A percentile compares a stretch with the other conserved stretches of the same genome.
Conservation (phyloP, 2,888 invertebrate species). For the Hoplodrina ambigua region DNA sequence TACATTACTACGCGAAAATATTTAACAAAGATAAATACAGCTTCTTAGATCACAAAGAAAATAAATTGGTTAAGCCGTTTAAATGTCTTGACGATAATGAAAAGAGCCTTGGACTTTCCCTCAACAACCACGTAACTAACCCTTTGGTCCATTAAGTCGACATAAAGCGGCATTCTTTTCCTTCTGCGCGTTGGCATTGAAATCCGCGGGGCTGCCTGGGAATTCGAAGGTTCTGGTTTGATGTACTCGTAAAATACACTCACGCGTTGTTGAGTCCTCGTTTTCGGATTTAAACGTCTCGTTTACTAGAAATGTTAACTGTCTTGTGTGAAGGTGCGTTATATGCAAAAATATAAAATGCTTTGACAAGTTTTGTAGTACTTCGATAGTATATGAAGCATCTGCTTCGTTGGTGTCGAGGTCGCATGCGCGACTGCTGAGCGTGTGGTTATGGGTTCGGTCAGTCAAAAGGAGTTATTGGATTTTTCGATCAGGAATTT, state of each 20-base stretch:
- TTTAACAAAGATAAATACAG: conserved; percentile 28
- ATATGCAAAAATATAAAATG: no score
- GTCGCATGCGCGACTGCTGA: no score
- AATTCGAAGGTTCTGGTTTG: conserved; percentile 39
- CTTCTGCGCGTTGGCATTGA: conserved; percentile 55
- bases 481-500: no score
- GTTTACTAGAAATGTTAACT: conserved; percentile 18
- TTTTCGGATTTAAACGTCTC: conserved; percentile 15
- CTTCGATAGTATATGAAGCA: no score
- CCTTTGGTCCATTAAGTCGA: conserved; percentile 60
- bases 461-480: no score
- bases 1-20: conserved; percentile 10
- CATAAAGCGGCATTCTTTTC: conserved; percentile 51
- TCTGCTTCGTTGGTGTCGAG: no score
- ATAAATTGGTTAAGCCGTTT: conserved; percentile 27
- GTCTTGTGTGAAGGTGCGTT: neutral
- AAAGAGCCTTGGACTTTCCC: conserved; percentile 34
- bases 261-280: conserved; percentile 33
- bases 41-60: conserved; percentile 17
- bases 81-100: conserved; percentile 31
- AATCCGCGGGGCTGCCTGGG: conserved; percentile 25
- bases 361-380: no score
- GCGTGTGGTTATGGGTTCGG: no score
- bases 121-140: conserved; percentile 32
- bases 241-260: conserved; percentile 52